Evolutionary conservation across 2,113 vertebrate genomes (phyloP).

Genomic region (Hepsetus odoe): DNA sequence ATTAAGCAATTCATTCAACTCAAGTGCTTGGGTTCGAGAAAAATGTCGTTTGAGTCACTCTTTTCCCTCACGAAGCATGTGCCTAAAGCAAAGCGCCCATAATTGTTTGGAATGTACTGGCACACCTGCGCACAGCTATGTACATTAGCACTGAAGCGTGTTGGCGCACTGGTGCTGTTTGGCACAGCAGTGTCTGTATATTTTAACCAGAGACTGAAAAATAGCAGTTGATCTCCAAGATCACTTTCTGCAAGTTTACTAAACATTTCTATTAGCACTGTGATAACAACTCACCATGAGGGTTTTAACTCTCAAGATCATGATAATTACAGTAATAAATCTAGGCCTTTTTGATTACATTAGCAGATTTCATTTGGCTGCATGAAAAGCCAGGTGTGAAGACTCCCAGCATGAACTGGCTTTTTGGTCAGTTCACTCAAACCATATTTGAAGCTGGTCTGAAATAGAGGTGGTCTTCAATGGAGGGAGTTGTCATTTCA

Average conservation of each 20-base stretch:
- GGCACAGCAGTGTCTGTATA: background rate
- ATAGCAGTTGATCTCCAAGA: background rate
- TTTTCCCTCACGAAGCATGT: constrained; percentile 22
- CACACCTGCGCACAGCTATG: background rate
- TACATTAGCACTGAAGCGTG: constrained; percentile 1
- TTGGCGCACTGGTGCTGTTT: background rate
- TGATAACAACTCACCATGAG: background rate
- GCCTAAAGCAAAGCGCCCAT: constrained; percentile 33
- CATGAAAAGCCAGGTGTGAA: no score
- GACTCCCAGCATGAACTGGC: no score
- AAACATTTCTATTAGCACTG: background rate
- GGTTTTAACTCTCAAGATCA: background rate
- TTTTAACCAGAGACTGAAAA: background rate
- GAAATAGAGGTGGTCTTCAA: no score
- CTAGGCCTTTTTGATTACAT: no score
- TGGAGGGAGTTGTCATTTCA: no score
- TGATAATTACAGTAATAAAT: no score
- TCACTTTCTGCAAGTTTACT: background rate
- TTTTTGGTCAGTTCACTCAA: no score
- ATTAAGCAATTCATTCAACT: constrained; percentile 52
- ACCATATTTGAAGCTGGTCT: no score
- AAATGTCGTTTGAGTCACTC: constrained; percentile 16
- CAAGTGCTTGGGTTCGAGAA: constrained; percentile 40
- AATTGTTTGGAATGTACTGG: background rate
- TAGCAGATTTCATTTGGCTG: no score